Evolutionary conservation across 92 coral and sea anemone species (phyloP).

Genomic region (Zoanthus sansibaricus): DNA sequence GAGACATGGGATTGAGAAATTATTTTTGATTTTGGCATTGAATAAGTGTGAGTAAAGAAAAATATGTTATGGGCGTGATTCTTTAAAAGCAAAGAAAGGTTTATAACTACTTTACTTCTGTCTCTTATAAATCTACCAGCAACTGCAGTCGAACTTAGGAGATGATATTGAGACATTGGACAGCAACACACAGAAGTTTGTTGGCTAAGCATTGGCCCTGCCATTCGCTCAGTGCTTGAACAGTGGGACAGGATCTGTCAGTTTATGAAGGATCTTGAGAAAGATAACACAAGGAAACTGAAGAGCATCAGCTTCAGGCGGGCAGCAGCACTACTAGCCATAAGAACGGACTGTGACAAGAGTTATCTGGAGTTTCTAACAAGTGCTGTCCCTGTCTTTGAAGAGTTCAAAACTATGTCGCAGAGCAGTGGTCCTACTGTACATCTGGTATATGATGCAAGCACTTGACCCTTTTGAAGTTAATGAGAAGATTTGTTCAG

Average conservation of each 20-base stretch:
- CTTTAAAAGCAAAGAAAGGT: conserved; percentile 22
- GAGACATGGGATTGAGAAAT: conserved; percentile 21
- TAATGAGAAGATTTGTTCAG: conserved; percentile 49
- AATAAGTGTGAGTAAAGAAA: conserved; percentile 21
- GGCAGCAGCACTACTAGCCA: conserved; percentile 29
- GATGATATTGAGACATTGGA: too few species aligned
- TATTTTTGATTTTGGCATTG: conserved; percentile 26
- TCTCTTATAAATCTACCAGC: conserved; percentile 5
- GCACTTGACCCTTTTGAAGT: conserved; percentile 30
- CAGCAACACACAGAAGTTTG: too few species aligned
- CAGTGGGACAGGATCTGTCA: conserved; percentile 35
- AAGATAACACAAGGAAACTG: conserved; percentile 52
- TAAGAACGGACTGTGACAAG: conserved; percentile 41
- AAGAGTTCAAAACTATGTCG: conserved; percentile 49
- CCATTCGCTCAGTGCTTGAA: too few species aligned
- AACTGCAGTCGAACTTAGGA: too few species aligned
- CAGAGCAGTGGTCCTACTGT: conserved; percentile 55
- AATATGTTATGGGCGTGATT: conserved; percentile 25
- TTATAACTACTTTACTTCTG: conserved; percentile 28
- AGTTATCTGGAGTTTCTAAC: conserved; percentile 54
- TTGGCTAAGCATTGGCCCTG: too few species aligned
- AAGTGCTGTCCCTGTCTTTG: conserved; percentile 46
- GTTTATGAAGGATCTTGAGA: conserved; percentile 41
- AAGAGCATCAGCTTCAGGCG: conserved; percentile 22
- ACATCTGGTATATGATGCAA: conserved; percentile 45